Conservation (phyloP, 2,888 invertebrate species). For the Napeogenes inachia region DNA sequence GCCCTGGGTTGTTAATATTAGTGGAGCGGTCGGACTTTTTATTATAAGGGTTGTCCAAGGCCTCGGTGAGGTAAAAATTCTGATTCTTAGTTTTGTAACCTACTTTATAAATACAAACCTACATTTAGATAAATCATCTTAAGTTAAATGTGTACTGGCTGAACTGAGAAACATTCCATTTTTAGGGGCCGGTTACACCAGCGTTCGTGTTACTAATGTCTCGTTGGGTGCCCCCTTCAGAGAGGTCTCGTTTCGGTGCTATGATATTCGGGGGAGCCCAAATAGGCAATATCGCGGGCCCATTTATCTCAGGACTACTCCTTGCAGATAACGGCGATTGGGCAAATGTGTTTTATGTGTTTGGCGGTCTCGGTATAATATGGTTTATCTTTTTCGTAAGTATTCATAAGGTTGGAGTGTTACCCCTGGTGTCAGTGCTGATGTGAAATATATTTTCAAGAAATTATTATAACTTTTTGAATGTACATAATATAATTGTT, state of each 20-base stretch:
- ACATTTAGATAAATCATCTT: no score
- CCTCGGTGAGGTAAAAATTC: conserved; percentile 79
- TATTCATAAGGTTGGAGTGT: neutral
- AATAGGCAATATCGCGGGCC: conserved; percentile 74
- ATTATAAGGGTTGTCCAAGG: conserved; percentile 72
- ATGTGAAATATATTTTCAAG: no score
- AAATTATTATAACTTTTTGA: no score
- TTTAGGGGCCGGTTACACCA: conserved; percentile 77
- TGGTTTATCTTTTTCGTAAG: conserved; percentile 75
- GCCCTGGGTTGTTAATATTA: conserved; percentile 80
- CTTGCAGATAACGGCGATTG: conserved; percentile 69
- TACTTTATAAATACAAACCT: no score
- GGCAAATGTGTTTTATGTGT: conserved; percentile 77
- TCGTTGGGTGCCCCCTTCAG: conserved; percentile 78
- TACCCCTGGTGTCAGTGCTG: neutral
- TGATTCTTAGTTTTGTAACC: no score
- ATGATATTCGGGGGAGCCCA: conserved; percentile 79
- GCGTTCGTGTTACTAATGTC: conserved; percentile 79
- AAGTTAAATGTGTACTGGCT: no score
- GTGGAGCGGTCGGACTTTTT: conserved; percentile 76
- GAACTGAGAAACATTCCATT: conserved; percentile 6
- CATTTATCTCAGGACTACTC: conserved; percentile 66
- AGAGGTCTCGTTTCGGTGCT: conserved; percentile 76
- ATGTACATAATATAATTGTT: neutral
- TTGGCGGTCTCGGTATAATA: conserved; percentile 71